A percentile compares a stretch with the other conserved stretches of the same genome.
phyloP scores from a whole-genome alignment of 2,797 vertebrate genomes.

The Aulostomus chinensis region DNA sequence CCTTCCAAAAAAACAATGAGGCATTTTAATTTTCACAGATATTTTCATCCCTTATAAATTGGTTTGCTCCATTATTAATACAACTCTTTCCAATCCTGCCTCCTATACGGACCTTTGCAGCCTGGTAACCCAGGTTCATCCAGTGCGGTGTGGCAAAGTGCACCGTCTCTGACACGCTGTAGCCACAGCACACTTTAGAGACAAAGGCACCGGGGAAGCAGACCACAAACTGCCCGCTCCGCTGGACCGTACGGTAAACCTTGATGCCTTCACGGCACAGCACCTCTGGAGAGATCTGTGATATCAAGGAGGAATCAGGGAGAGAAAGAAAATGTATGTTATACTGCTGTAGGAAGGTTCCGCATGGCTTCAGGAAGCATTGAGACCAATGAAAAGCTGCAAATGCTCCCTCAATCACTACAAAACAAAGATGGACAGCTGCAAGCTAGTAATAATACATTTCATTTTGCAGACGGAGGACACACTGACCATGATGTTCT shows the following conservation, averaged over 20 bases:
- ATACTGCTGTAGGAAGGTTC: no score
- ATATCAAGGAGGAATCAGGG: no score
- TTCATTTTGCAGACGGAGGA: background rate
- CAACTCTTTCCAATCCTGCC: no score
- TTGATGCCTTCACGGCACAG: conserved; percentile 95
- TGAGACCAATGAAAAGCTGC: no score
- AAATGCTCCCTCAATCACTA: no score
- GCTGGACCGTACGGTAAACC: conserved; percentile 96
- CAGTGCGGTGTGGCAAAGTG: conserved; percentile 99
- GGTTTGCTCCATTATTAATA: no score
- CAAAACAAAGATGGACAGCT: background rate
- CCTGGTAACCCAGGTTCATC: conserved; percentile 97
- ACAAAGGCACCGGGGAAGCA: conserved; percentile 98
- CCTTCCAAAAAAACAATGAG: no score
- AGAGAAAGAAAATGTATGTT: no score
- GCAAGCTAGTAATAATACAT: no score
- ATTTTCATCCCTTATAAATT: no score
- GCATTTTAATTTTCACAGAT: no score
- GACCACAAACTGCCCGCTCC: conserved; percentile 97
- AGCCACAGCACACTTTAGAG: conserved; percentile 97
- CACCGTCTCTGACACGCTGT: conserved; percentile 98
- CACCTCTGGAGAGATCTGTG: conserved; percentile 96
- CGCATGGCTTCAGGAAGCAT: no score
- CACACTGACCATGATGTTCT: conserved; percentile 91
- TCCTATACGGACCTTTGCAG: conserved; percentile 91